Evolutionary conservation across 2,113 vertebrate genomes (phyloP), one percentile per base, ranked within the genome.

Genomic region (Takifugu flavidus): DNA sequence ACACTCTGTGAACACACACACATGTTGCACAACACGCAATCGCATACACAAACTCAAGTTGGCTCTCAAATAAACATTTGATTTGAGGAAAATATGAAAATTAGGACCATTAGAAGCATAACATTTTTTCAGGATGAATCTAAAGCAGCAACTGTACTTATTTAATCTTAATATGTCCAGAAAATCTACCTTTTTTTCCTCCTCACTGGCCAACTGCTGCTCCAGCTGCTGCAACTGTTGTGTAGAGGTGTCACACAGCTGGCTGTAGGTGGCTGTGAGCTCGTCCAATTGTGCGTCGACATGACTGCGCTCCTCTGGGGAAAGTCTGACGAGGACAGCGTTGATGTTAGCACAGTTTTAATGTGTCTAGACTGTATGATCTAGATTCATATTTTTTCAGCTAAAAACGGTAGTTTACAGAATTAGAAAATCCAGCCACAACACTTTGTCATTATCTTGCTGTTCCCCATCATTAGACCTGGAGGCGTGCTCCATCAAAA

Each of bases 151-250:
- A 3, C 29, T 13, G 1, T 53, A 6, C 49, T 20, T 20, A 20
- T 20, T 20, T 20, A 20, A 2, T 3, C 29, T 56, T 25, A 0
- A 52, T 54, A 45, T 47, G 4, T 3, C 52, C 29, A 2, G 49
- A 43, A 61, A 15, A 7, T 77, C 5, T 97, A 99, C 96, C 96
- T 99, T 97, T 87, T 91, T 92, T 50, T 96, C 93, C 49, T 95
- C 90, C 86, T 98, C 94, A 78, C 92, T 92, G 78, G 94, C 95
- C 84, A 96, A 83, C 47, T 95, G 92, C 58, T 91, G 92, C 82
- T 95, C 94, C 56, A 99, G 93, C 70, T 98, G 93, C 74, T 95
- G 95, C 65, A 97, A 90, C 74, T 97, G 94, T 70, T 92, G 89
- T 0, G 88, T 85, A 59, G 94, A 96, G 53, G 90, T 89, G 1